Percentiles rank a stretch among this genome's conserved stretches.
These are phyloP conservation scores for Agonopterix heracliana DNA, from an alignment of 2,888 invertebrate genomes.

Conservation along the genomic window DNA sequence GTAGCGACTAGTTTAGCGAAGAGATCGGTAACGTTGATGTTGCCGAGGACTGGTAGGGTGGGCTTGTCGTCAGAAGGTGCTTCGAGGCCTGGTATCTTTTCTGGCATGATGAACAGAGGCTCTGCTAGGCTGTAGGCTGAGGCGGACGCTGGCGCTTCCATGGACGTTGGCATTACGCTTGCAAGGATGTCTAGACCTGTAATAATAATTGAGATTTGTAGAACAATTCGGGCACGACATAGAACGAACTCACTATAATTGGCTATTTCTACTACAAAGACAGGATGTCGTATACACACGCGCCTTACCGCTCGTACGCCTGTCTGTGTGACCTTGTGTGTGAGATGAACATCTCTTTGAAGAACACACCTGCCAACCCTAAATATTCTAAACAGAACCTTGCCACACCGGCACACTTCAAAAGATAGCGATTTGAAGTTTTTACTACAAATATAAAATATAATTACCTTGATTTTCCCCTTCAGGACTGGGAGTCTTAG, in stretches of 20 bases:
- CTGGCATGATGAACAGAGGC: slow-evolving; percentile 42
- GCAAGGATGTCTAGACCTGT: slow-evolving; percentile 80
- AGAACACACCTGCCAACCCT: too few species aligned
- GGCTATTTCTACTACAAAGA: too few species aligned
- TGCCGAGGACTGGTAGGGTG: slow-evolving; percentile 41
- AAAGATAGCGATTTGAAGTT: too few species aligned
- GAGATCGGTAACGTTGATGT: slow-evolving; percentile 86
- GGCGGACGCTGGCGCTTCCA: slow-evolving; percentile 69
- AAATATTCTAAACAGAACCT: too few species aligned
- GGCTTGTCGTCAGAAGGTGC: slow-evolving; percentile 47
- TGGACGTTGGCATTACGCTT: slow-evolving; percentile 78
- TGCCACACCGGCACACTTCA: too few species aligned
- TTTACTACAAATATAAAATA: too few species aligned
- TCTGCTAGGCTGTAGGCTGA: slow-evolving; percentile 75
- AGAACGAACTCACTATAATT: too few species aligned
- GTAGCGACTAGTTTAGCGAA: slow-evolving; percentile 90
- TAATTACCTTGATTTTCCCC: slow-evolving; percentile 53
- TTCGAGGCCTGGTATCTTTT: slow-evolving; percentile 59
- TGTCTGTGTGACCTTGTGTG: too few species aligned
- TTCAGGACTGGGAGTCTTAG: slow-evolving; percentile 57
- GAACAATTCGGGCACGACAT: too few species aligned
- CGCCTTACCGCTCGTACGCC: too few species aligned
- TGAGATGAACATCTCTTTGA: too few species aligned
- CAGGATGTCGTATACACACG: too few species aligned
- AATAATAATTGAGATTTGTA: background rate